phyloP scores from a whole-genome alignment of 2,113 vertebrate species.

The Pangasianodon gigas region DNA sequence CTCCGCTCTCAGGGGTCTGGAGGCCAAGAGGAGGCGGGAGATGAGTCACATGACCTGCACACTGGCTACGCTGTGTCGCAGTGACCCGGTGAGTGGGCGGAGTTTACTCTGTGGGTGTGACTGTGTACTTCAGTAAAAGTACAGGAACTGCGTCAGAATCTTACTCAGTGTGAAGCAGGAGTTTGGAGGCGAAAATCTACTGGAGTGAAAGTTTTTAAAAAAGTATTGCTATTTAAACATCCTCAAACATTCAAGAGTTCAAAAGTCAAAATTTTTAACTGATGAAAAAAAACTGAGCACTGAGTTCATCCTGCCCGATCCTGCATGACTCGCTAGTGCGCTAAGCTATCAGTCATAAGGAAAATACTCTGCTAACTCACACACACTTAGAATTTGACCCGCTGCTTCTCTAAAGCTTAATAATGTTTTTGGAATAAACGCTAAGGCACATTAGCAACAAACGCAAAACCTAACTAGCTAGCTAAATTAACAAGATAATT shows the following conservation, averaged over 20 bases:
- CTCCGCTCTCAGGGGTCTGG: slow-evolving; percentile 73
- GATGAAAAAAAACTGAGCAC: background rate
- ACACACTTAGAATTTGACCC: background rate
- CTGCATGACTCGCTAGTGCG: too few relatives aligned
- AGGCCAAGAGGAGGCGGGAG: slow-evolving; percentile 50
- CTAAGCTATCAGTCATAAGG: background rate
- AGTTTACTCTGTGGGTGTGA: background rate
- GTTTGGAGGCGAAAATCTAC: background rate
- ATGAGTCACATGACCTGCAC: slow-evolving; percentile 54
- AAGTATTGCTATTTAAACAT: too few relatives aligned
- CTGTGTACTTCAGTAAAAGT: background rate
- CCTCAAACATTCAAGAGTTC: background rate
- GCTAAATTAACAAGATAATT: background rate
- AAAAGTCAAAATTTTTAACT: background rate
- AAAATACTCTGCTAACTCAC: background rate
- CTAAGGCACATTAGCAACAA: background rate
- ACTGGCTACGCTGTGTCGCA: slow-evolving; percentile 69
- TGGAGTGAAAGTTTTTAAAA: background rate
- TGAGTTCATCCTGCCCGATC: background rate
- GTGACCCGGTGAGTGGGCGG: slow-evolving; percentile 67
- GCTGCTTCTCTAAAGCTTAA: background rate
- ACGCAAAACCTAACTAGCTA: background rate
- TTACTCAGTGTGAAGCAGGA: too few relatives aligned
- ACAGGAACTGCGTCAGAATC: background rate
- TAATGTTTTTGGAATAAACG: background rate